Percentiles rank a stretch among this genome's conserved stretches.
Conservation (phyloP, 1,140 invertebrate genomes). For the Alviniconcha marisindica region DNA sequence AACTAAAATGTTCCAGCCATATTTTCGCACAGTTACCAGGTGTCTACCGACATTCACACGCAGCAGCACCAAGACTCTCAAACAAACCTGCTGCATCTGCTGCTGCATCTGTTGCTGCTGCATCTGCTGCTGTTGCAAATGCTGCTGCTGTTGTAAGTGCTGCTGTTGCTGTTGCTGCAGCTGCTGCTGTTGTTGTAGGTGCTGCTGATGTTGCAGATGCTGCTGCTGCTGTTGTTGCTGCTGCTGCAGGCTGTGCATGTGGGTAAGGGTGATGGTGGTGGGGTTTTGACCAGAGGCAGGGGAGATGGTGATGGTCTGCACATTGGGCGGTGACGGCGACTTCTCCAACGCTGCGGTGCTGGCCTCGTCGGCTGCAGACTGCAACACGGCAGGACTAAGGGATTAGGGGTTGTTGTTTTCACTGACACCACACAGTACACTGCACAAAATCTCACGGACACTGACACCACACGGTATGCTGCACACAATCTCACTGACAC, state of each 20-base stretch:
- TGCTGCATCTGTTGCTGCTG: constrained; percentile 27
- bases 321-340: constrained; percentile 43
- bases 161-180: neutral
- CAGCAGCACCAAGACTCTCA: too few relatives aligned
- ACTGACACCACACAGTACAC: too few relatives aligned
- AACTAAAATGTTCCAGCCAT: too few relatives aligned
- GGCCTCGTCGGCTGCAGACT: constrained; percentile 42
- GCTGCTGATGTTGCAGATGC: constrained; percentile 11
- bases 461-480: too few relatives aligned
- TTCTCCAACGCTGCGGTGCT: constrained; percentile 27
- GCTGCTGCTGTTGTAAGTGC: constrained; percentile 19
- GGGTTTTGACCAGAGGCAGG: neutral
- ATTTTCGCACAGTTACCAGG: too few relatives aligned
- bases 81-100: constrained; percentile 18
- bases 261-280: neutral
- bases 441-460: too few relatives aligned
- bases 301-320: constrained; percentile 11
- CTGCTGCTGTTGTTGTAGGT: constrained; percentile 7
- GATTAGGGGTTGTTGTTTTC: too few relatives aligned
- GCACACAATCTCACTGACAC: too few relatives aligned
- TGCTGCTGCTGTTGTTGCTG: constrained; percentile 25
- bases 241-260: neutral
- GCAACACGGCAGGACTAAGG: too few relatives aligned
- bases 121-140: constrained; percentile 17
- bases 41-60: too few relatives aligned